These are phyloP conservation scores for Drosophila paramelanica DNA, from an alignment of 2,888 invertebrate species.

Conservation along the genomic window DNA sequence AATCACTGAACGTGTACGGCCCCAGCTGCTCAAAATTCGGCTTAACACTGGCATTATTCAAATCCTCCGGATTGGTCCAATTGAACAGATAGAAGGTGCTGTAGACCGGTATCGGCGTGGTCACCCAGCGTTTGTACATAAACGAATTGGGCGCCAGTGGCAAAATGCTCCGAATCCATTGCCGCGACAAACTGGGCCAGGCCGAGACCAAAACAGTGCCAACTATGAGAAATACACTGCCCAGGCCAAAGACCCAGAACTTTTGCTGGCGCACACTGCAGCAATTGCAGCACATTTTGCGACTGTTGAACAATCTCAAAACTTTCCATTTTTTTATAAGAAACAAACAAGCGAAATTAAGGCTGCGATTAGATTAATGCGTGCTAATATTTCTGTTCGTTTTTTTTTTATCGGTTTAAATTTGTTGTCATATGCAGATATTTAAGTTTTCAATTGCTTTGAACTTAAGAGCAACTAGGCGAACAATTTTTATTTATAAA, in stretches of 20 bases:
- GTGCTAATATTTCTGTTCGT: not conserved
- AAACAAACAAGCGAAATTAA: not conserved
- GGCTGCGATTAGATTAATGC: conserved; percentile 39
- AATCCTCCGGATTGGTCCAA: conserved; percentile 90
- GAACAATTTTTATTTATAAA: not conserved
- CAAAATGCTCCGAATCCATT: conserved; percentile 82
- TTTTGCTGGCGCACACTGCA: conserved; percentile 80
- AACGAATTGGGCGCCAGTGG: conserved; percentile 87
- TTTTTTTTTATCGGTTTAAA: conserved; percentile 1
- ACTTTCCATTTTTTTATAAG: conserved; percentile 14
- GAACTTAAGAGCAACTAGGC: not conserved
- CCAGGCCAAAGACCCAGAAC: conserved; percentile 77
- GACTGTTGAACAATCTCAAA: conserved; percentile 27
- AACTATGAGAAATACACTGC: conserved; percentile 52
- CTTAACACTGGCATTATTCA: conserved; percentile 85
- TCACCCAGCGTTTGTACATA: conserved; percentile 90
- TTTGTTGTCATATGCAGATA: conserved; percentile 5
- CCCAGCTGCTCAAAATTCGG: conserved; percentile 87
- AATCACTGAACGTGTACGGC: conserved; percentile 87
- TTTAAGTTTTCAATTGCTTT: not conserved
- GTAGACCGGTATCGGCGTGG: conserved; percentile 92
- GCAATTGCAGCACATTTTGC: conserved; percentile 78
- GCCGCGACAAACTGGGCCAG: conserved; percentile 75
- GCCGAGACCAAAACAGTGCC: conserved; percentile 73
- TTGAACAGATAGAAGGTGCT: conserved; percentile 90